Conservation (phyloP, 1,140 invertebrate species). For the Brachionus paranguensis region DNA sequence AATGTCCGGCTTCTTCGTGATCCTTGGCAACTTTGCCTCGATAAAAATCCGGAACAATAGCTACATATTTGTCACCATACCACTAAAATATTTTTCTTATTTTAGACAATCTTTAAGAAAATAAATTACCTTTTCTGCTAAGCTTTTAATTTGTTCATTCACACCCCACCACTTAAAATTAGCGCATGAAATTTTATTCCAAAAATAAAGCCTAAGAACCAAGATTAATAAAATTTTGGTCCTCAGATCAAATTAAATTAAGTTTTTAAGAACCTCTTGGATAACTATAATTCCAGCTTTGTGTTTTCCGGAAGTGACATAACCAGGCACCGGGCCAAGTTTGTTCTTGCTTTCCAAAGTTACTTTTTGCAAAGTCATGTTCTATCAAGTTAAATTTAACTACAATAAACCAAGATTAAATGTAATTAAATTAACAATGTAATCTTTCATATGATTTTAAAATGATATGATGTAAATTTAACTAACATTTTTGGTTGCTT, state of each 20-base stretch:
- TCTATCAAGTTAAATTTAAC: not conserved
- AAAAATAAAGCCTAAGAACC: not conserved
- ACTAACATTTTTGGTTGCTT: not conserved
- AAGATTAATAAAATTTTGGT: not conserved
- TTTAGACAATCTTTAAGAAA: not conserved
- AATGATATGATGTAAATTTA: not conserved
- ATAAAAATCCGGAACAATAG: constrained; percentile 50
- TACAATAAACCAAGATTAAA: no score
- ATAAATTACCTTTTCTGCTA: constrained; percentile 44
- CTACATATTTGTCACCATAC: constrained; percentile 43
- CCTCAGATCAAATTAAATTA: not conserved
- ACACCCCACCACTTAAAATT: constrained; percentile 51
- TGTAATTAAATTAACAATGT: not conserved
- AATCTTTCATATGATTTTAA: not conserved
- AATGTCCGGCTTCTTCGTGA: constrained; percentile 48
- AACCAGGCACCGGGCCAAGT: not conserved
- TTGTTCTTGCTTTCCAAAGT: constrained; percentile 19
- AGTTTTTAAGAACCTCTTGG: not conserved
- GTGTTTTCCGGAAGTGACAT: not conserved
- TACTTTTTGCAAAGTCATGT: constrained; percentile 2
- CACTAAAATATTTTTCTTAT: not conserved
- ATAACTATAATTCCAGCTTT: constrained; percentile 14
- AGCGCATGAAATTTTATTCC: not conserved
- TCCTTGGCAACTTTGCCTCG: constrained; percentile 48
- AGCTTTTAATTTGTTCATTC: constrained; percentile 49